These are phyloP conservation scores for Drosophila siamana DNA, from an alignment of 2,888 invertebrate genomes.

Conservation along the genomic window DNA sequence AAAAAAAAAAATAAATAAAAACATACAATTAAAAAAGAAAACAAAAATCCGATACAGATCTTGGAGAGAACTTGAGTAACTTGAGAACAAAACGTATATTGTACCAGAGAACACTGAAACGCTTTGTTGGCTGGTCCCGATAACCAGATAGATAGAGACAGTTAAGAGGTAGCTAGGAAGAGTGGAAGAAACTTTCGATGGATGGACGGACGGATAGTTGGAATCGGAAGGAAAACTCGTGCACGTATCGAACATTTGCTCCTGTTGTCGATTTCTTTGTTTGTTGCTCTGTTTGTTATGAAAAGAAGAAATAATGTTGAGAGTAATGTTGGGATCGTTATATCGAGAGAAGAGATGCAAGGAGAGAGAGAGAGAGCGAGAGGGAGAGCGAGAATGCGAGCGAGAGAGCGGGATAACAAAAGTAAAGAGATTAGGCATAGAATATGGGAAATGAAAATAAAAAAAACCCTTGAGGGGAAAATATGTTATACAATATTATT, in stretches of 20 bases:
- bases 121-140: conserved; percentile 69
- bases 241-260: conserved; percentile 60
- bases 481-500: conserved; percentile 77
- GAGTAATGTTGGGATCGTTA: conserved; percentile 67
- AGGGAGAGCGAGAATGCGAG: not conserved
- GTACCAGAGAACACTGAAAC: conserved; percentile 64
- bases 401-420: conserved; percentile 30
- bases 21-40: too few species aligned
- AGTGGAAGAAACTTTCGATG: not conserved
- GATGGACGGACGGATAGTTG: not conserved
- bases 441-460: conserved; percentile 49
- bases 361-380: not conserved
- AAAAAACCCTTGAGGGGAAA: conserved; percentile 35
- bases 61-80: conserved; percentile 4
- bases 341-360: conserved; percentile 11
- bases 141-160: conserved; percentile 30
- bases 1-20: conserved; percentile 31
- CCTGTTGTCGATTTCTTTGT: conserved; percentile 77
- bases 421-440: conserved; percentile 48
- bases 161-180: conserved; percentile 28
- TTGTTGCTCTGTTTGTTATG: conserved; percentile 79
- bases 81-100: conserved; percentile 54
- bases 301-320: conserved; percentile 64
- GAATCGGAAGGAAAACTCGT: conserved; percentile 8
- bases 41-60: not conserved